A percentile compares a stretch with the other conserved stretches of the same genome.
Conservation (phyloP, 2,888 invertebrate species). For the Cylloceria caligata region DNA sequence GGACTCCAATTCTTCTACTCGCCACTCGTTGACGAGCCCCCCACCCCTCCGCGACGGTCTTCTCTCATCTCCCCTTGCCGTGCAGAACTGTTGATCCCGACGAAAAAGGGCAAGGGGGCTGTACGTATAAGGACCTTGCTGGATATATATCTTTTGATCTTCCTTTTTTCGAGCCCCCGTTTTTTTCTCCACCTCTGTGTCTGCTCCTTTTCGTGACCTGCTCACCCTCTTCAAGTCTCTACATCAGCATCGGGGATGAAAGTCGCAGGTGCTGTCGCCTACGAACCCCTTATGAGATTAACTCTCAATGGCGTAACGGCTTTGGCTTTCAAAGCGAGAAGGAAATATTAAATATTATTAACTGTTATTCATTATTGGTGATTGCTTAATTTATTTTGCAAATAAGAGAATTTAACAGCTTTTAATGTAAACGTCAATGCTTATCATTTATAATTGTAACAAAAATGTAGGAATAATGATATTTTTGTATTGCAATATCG, state of each 20-base stretch:
- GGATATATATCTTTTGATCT: conserved; percentile 61
- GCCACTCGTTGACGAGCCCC: background rate
- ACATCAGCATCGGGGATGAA: conserved; percentile 74
- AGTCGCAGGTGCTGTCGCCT: conserved; percentile 80
- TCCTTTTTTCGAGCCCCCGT: conserved; percentile 58
- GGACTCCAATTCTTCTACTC: conserved; percentile 16
- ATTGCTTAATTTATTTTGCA: background rate
- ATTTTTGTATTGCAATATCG: no score
- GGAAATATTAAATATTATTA: background rate
- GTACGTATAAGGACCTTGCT: conserved; percentile 62
- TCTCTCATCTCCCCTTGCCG: conserved; percentile 9
- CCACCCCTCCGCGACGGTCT: background rate
- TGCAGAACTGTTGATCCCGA: conserved; percentile 54
- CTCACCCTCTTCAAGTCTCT: conserved; percentile 67
- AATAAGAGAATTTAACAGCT: background rate
- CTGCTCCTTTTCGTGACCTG: conserved; percentile 52
- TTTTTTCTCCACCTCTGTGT: conserved; percentile 51
- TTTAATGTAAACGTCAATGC: no score
- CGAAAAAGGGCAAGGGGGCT: conserved; percentile 60
- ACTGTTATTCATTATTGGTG: background rate
- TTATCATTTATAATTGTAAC: no score
- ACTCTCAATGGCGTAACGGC: conserved; percentile 71
- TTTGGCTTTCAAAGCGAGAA: background rate
- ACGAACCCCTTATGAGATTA: conserved; percentile 72
- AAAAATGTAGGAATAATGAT: background rate